Evolutionary conservation across 2,797 vertebrate genomes (phyloP), one percentile per base, ranked within the genome.

Genomic region (Pseudotriccus pelzelni): DNA sequence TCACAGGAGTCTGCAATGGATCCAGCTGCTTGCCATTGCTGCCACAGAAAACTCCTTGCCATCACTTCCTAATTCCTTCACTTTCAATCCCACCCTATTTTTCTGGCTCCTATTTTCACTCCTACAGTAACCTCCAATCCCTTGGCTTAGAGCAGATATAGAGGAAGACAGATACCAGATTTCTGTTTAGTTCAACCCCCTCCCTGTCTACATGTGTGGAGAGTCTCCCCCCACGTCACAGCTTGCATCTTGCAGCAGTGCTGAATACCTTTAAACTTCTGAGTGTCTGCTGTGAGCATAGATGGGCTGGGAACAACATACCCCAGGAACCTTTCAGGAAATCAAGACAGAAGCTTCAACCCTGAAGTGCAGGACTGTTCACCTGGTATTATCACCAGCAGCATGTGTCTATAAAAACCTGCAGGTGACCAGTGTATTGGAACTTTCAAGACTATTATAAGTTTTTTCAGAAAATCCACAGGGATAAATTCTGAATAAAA

Each of bases 191-290:
- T 60, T 80, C 81, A 63, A 66, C 64, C 30, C 91, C 32, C 7
- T 63, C 53, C 67, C 74, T 64, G 21, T 10, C 34, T 41, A 36
- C 25, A 14, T 1, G 41, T 1, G 2, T 12, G 43, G 14, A 91
- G 17, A 75, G 24, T 36, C 44, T 52, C 20, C 21, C 21, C 21
- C 30, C 25, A 60, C 0, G 20, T 30, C 49, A 73, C 43, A 83
- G 59, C 55, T 64, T 24, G 0, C 39, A 69, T 14, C 24, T 36
- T 4, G 2, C 34, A 37, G 74, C 43, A 32, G 13, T 15, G 37
- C 49, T 1, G 0, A 14, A 1, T 1, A 49, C 11, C 30, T 64
- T 62, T 22, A 46, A 3, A 70, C n/a, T 49, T 52, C 39, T 21
- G 17, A 9, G 16, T 19, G 32, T 10, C 44, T 74, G 43, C 49